These are phyloP conservation scores for Eublepharis macularius DNA, from an alignment of 2,113 vertebrate genomes.

Conservation along the genomic window DNA sequence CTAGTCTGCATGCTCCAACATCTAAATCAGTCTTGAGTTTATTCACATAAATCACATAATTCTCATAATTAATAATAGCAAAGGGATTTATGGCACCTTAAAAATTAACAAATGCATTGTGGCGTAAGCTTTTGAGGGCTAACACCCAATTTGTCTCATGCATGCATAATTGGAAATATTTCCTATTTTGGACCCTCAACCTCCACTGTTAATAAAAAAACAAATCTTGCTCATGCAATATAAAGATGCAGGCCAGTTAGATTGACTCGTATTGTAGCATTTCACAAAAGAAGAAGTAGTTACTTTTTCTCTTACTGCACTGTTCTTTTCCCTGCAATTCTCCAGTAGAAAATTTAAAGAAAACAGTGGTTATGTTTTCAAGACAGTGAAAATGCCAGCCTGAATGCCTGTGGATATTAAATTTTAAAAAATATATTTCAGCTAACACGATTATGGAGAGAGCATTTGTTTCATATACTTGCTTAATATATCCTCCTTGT, in stretches of 20 bases:
- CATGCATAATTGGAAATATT: no score
- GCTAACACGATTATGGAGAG: not conserved
- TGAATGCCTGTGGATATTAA: not conserved
- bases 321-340: not conserved
- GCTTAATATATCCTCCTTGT: slow-evolving; percentile 30
- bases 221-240: not conserved
- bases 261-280: not conserved
- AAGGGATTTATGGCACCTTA: no score
- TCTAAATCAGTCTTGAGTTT: not conserved
- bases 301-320: not conserved
- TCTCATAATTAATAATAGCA: not conserved
- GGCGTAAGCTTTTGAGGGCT: no score
- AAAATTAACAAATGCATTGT: no score
- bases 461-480: slow-evolving; percentile 32
- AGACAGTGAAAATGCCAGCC: accelerated
- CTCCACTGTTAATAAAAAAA: not conserved
- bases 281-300: not conserved
- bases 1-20: not conserved
- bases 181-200: not conserved
- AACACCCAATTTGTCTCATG: no score
- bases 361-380: not conserved
- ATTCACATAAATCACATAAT: no score
- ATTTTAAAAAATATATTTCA: slow-evolving; percentile 37
- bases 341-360: not conserved
- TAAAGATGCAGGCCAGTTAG: not conserved